A percentile compares a stretch with the other conserved stretches of the same genome.
These are phyloP conservation scores for Drosophila melanica DNA, from an alignment of 1,140 invertebrate genomes.

Conservation along the genomic window DNA sequence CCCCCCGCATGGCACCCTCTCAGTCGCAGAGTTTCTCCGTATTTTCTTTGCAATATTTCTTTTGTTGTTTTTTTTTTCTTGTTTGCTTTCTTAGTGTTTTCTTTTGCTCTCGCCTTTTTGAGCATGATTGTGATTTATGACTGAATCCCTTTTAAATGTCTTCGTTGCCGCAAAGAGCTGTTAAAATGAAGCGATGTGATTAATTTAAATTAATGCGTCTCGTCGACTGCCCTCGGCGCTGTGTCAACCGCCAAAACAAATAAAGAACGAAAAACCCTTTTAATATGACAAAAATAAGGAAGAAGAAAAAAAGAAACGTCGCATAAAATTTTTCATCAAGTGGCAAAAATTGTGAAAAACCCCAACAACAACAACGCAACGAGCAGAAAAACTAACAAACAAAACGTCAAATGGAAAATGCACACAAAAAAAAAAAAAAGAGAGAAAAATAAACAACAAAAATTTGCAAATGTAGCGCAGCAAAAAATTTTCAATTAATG, in stretches of 20 bases:
- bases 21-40: background rate
- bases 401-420: slow-evolving; percentile 68
- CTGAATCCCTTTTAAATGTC: slow-evolving; percentile 32
- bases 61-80: background rate
- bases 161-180: slow-evolving; percentile 16
- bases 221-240: slow-evolving; percentile 1
- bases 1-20: background rate
- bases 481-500: slow-evolving; percentile 60
- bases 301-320: slow-evolving; percentile 1
- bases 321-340: slow-evolving; percentile 31
- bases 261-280: slow-evolving; percentile 7
- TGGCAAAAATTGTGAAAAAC: slow-evolving; percentile 54
- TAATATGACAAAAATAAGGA: slow-evolving; percentile 9
- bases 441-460: slow-evolving; percentile 40
- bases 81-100: background rate
- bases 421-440: slow-evolving; percentile 30
- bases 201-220: slow-evolving; percentile 58
- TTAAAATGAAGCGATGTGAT: slow-evolving; percentile 45
- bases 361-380: slow-evolving; percentile 18
- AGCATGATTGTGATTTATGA: slow-evolving; percentile 40
- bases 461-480: slow-evolving; percentile 22
- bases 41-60: background rate
- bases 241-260: slow-evolving; percentile 3
- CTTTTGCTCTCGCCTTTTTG: background rate
- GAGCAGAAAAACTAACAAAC: slow-evolving; percentile 40